These are phyloP conservation scores for Mobula birostris DNA, from an alignment of 2,113 vertebrate species.

Conservation along the genomic window DNA sequence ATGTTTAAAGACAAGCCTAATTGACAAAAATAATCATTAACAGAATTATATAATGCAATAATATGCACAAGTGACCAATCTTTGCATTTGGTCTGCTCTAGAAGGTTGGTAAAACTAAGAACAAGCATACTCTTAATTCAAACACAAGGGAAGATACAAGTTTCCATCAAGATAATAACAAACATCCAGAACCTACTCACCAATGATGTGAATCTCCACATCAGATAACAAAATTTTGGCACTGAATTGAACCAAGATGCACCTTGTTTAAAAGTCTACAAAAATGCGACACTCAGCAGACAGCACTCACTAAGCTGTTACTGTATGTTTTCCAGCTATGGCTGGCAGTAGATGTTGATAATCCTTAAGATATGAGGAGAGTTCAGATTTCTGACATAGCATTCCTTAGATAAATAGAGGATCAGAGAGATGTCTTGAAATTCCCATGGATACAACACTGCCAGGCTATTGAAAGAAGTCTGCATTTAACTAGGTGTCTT, in stretches of 20 bases:
- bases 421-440: constrained; percentile 86
- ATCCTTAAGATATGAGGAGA: constrained; percentile 97
- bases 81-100: not conserved
- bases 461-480: constrained; percentile 49
- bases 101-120: not conserved
- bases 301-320: constrained; percentile 73
- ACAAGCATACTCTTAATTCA: constrained; percentile 46
- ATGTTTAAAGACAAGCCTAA: not conserved
- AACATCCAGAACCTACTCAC: constrained; percentile 60
- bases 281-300: constrained; percentile 61
- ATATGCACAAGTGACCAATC: not conserved
- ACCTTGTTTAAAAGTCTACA: constrained; percentile 60
- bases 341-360: constrained; percentile 73
- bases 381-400: constrained; percentile 92
- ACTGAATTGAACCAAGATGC: constrained; percentile 58
- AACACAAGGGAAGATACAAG: constrained; percentile 52
- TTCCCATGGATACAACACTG: constrained; percentile 65
- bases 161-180: constrained; percentile 65
- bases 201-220: constrained; percentile 60
- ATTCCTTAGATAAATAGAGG: constrained; percentile 97
- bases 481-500: constrained; percentile 59
- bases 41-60: not conserved
- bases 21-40: not conserved
- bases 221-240: constrained; percentile 63
- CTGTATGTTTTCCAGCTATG: constrained; percentile 82